Conservation (phyloP, 2,888 invertebrate species). For the Diplazon laetatorius region DNA sequence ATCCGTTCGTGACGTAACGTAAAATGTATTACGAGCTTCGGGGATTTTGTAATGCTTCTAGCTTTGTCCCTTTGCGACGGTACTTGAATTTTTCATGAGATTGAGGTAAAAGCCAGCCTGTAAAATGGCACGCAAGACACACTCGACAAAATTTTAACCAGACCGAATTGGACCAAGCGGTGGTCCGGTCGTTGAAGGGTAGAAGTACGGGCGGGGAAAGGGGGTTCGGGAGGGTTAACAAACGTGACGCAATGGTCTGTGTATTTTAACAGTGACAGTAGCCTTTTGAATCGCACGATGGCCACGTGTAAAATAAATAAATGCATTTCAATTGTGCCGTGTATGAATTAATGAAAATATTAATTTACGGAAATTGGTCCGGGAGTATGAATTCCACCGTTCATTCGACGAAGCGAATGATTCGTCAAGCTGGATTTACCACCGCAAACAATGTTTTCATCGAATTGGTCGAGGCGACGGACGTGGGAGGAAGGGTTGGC, state of each 20-base stretch:
- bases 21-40: not conserved
- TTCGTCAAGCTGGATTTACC: conserved; percentile 54
- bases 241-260: not conserved
- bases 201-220: no score
- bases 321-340: conserved; percentile 1
- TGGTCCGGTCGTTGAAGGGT: not conserved
- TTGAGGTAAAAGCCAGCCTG: not conserved
- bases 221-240: no score
- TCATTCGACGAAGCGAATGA: conserved; percentile 61
- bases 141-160: conserved; percentile 16
- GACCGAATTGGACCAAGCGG: conserved; percentile 1
- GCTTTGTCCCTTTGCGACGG: not conserved
- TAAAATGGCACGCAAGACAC: conserved; percentile 5
- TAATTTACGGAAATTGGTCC: conserved; percentile 57
- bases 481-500: not conserved
- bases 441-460: conserved; percentile 52
- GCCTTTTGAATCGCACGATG: conserved; percentile 22
- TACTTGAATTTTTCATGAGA: conserved; percentile 30
- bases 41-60: not conserved
- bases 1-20: not conserved
- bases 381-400: conserved; percentile 50
- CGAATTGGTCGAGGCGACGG: conserved; percentile 30
- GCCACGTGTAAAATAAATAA: conserved; percentile 14
- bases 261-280: conserved; percentile 6
- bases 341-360: conserved; percentile 48